These are phyloP conservation scores for Leucosticte australis DNA, from an alignment of 2,113 vertebrate genomes.

Conservation along the genomic window DNA sequence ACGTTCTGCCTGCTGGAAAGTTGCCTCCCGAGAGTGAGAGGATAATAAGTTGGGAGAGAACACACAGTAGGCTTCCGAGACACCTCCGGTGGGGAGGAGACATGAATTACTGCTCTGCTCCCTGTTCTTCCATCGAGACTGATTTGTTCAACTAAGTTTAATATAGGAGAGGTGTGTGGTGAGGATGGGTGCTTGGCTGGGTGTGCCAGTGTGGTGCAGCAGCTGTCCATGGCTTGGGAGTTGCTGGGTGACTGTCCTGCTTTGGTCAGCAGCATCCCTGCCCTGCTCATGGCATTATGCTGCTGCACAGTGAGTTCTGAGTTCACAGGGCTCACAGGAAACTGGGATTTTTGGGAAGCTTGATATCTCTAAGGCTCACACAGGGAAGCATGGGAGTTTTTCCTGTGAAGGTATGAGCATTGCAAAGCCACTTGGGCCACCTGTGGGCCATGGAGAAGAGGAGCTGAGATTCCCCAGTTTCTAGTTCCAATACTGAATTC, in stretches of 20 bases:
- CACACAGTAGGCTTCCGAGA: background rate
- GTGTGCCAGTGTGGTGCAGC: fast-evolving
- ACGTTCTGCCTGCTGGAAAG: slow-evolving; percentile 1
- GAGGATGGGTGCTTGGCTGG: background rate
- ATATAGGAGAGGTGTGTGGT: background rate
- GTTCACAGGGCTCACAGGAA: fast-evolving
- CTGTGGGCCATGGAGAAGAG: background rate
- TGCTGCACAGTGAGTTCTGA: background rate
- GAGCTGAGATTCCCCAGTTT: background rate
- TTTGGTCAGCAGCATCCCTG: background rate
- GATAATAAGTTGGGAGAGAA: slow-evolving; percentile 21
- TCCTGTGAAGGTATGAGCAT: background rate
- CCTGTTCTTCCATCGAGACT: background rate
- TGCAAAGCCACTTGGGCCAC: background rate
- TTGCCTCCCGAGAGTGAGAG: slow-evolving; percentile 27
- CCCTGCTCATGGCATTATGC: fast-evolving
- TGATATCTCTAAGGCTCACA: background rate
- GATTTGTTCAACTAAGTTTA: slow-evolving; percentile 4
- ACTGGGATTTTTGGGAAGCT: background rate
- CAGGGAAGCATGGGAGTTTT: background rate
- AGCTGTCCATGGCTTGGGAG: background rate
- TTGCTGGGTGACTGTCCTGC: background rate
- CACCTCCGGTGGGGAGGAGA: background rate
- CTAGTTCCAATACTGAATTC: background rate
- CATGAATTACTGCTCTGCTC: slow-evolving; percentile 1